Evolutionary conservation across 1,140 invertebrate species (phyloP), one percentile per base, ranked within the genome.

Genomic region (Eupristina koningsbergeri): DNA sequence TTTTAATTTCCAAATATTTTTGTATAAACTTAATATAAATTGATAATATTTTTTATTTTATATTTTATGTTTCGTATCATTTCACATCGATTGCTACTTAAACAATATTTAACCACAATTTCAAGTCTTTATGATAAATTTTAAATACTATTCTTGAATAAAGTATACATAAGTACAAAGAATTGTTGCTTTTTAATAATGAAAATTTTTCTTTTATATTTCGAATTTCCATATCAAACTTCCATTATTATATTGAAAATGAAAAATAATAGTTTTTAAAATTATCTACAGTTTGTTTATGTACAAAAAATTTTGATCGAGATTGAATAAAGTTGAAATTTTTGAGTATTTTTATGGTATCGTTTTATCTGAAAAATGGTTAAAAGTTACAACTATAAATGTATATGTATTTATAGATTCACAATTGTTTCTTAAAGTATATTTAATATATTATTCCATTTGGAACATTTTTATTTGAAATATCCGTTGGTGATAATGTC

Each of bases 321-420:
- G 26, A 9, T 75, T 36, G 69, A 58, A 36, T 22, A 75, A 45
- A 81, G 69, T 63, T 53, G 31, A 36, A 81, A 63, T 47, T 34
- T 75, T 69, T 11, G 64, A 69, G 45, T 79, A 45, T 53, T 50
- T 3, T 36, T 47, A 11, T 11, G 22, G 19, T 47, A 36, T 71
- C 8, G 34, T 41, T 74, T 41, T 41, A 26, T 61, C 73, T 64
- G 61, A 78, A 63, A 83, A 83, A 50, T 71, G 36, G 41, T 58
- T 69, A 58, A 36, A 69, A 71, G 3, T 78, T 22, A 22, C 50
- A 29, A 31, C 63, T 81, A 73, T n/a, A n/a, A n/a, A n/a, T 41
- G 77, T 61, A 45, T 79, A 36, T 22, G 5, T 50, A 79, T 31
- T 80, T 80, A 13, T 13, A 79, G 39, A n/a, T 19, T 79, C 61